phyloP scores from a whole-genome alignment of 2,888 invertebrate species.

The Heteropelma amictum region DNA sequence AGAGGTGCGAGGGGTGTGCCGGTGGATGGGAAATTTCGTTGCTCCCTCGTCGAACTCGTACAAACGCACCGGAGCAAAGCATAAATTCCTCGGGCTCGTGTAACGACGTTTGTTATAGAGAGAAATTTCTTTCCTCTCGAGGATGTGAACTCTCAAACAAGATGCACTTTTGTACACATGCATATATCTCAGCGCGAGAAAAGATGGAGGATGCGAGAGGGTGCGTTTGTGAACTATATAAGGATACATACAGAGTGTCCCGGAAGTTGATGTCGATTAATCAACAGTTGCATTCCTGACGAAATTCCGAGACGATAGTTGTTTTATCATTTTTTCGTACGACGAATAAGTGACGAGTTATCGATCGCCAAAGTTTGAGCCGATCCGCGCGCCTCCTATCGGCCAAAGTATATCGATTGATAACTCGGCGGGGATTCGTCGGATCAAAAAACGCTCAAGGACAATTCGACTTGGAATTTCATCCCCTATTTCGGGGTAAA shows the following conservation, averaged over 20 bases:
- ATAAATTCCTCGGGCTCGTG: slow-evolving; percentile 67
- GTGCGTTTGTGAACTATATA: neutral
- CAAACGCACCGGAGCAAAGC: slow-evolving; percentile 54
- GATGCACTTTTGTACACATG: slow-evolving; percentile 18
- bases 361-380: too few relatives aligned
- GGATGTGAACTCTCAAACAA: slow-evolving; percentile 55
- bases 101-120: slow-evolving; percentile 71
- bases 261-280: neutral
- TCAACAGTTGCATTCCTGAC: too few relatives aligned
- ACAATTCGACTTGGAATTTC: neutral
- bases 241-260: neutral
- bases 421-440: too few relatives aligned
- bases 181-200: neutral
- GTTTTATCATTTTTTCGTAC: too few relatives aligned
- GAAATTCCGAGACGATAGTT: too few relatives aligned
- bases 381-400: too few relatives aligned
- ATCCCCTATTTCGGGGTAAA: neutral
- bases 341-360: too few relatives aligned
- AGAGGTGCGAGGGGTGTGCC: too few relatives aligned
- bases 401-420: too few relatives aligned
- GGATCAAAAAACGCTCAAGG: too few relatives aligned
- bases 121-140: slow-evolving; percentile 67
- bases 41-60: slow-evolving; percentile 10
- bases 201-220: slow-evolving; percentile 24
- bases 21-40: slow-evolving; percentile 11